These are phyloP conservation scores for Diplodus puntazzo DNA, from an alignment of 2,797 vertebrate genomes.

Conservation along the genomic window DNA sequence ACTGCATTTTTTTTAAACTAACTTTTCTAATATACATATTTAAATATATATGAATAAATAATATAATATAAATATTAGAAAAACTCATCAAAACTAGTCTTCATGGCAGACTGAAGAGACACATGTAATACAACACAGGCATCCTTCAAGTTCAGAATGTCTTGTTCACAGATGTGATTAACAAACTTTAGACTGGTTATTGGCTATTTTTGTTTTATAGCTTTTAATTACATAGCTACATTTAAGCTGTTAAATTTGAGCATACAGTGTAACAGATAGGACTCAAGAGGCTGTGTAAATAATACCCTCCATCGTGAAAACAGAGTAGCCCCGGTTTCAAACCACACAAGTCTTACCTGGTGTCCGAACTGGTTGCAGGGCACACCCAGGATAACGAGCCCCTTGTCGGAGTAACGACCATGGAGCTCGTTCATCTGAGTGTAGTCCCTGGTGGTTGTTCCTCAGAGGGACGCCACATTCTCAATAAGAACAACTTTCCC, in stretches of 20 bases:
- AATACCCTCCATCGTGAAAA: neutral
- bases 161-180: neutral
- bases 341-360: constrained; percentile 85
- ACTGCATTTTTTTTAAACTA: no score
- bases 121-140: neutral
- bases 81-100: no score
- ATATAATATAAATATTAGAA: no score
- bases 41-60: no score
- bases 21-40: no score
- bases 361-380: constrained; percentile 96
- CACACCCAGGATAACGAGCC: constrained; percentile 90
- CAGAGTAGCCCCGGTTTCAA: no score
- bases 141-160: neutral
- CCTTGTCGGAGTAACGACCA: constrained; percentile 80
- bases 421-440: constrained; percentile 93
- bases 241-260: no score
- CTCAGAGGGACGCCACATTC: constrained; percentile 96
- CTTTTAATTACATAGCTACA: no score
- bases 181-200: no score
- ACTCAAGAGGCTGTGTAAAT: no score
- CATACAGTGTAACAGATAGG: no score
- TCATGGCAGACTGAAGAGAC: neutral
- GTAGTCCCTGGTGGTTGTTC: constrained; percentile 92
- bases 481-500: constrained; percentile 91
- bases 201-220: no score